Evolutionary conservation across 2,113 vertebrate genomes (phyloP).

Genomic region (Siniperca chuatsi): DNA sequence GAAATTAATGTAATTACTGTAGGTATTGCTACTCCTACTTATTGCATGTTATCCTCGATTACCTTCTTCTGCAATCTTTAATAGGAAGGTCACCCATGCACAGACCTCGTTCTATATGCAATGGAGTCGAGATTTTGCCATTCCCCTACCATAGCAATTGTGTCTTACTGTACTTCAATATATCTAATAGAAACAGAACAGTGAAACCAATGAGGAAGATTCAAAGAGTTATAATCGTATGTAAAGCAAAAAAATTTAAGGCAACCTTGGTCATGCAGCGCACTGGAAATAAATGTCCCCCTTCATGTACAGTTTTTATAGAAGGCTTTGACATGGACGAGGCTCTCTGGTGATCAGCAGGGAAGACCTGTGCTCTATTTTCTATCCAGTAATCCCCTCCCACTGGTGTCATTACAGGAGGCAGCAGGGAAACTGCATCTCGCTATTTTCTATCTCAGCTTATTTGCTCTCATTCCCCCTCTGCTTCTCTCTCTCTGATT

Average conservation of each 20-base stretch:
- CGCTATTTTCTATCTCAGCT: not conserved
- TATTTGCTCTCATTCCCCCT: not conserved
- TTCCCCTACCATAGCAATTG: not conserved
- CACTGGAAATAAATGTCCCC: not conserved
- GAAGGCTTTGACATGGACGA: not conserved
- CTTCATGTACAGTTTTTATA: not conserved
- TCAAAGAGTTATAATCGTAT: no score
- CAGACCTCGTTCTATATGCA: not conserved
- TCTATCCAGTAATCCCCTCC: constrained; percentile 60
- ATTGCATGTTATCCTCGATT: not conserved
- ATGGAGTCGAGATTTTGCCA: not conserved
- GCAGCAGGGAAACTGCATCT: constrained; percentile 26
- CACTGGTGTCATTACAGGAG: constrained; percentile 47
- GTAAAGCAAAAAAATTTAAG: not conserved
- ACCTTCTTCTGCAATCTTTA: not conserved
- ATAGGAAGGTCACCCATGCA: not conserved
- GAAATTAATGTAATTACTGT: no score
- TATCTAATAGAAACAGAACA: no score
- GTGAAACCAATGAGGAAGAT: no score
- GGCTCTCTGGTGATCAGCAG: constrained; percentile 32
- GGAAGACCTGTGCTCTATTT: constrained; percentile 43
- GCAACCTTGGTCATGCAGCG: not conserved
- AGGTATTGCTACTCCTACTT: not conserved
- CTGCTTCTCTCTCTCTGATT: constrained; percentile 5
- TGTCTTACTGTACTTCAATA: not conserved